Conservation (phyloP, 2,888 invertebrate species). For the Gymnocheta viridis region DNA sequence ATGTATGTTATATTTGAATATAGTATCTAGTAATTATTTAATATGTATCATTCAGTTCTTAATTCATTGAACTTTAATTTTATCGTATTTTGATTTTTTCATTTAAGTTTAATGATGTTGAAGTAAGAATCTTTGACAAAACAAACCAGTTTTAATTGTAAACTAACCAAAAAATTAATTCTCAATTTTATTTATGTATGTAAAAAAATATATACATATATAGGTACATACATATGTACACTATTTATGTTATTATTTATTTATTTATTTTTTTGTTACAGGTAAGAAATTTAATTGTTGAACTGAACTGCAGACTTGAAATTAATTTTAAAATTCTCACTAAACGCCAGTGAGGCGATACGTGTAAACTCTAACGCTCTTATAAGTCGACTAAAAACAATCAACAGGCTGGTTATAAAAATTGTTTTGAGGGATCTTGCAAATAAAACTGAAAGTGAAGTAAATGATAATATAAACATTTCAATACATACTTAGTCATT, state of each 20-base stretch:
- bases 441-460: constrained; percentile 52
- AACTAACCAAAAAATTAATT: not conserved
- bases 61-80: constrained; percentile 34
- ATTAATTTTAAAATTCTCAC: constrained; percentile 35
- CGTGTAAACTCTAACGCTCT: constrained; percentile 65
- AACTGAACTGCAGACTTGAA: constrained; percentile 33
- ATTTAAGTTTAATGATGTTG: not conserved
- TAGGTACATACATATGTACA: no score
- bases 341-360: constrained; percentile 47
- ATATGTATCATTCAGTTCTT: not conserved
- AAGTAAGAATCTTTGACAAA: constrained; percentile 5
- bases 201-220: not conserved
- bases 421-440: constrained; percentile 59
- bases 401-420: constrained; percentile 53
- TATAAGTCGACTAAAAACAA: constrained; percentile 65
- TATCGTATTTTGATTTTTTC: constrained; percentile 21
- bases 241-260: no score
- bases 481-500: constrained; percentile 33
- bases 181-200: not conserved
- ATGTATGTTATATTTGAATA: not conserved
- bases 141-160: constrained; percentile 55
- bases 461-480: constrained; percentile 44
- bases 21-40: constrained; percentile 4
- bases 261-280: not conserved
- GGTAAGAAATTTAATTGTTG: constrained; percentile 6